Conservation (phyloP, 92 coral and sea anemone genomes). For the Palythoa grandiflora region DNA sequence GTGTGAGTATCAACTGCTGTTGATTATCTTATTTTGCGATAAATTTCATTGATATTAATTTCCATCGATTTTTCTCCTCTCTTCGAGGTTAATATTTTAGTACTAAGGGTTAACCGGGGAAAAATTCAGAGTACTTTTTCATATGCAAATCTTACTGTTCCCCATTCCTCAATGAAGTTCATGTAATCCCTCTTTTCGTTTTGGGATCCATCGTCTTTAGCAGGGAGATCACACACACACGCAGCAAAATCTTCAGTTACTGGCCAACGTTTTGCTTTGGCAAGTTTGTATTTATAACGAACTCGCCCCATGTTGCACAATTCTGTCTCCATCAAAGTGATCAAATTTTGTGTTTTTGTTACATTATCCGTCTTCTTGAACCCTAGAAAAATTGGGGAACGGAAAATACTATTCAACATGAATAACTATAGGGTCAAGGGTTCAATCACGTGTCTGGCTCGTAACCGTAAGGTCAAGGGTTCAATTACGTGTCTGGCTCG, state of each 20-base stretch:
- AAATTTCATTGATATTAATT: too few relatives aligned
- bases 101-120: too few relatives aligned
- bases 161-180: conserved; percentile 28
- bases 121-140: too few relatives aligned
- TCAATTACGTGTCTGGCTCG: too few relatives aligned
- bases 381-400: neutral
- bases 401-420: neutral
- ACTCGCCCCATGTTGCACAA: conserved; percentile 21
- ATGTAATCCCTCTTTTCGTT: conserved; percentile 4
- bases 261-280: conserved; percentile 18
- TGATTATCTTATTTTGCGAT: too few relatives aligned
- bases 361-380: neutral
- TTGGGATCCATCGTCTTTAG: conserved; percentile 4
- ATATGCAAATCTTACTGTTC: neutral
- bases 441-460: too few relatives aligned
- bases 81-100: too few relatives aligned
- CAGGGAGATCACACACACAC: conserved; percentile 25
- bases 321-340: conserved; percentile 1
- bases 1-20: too few relatives aligned
- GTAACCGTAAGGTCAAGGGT: neutral
- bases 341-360: neutral
- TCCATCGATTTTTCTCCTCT: too few relatives aligned
- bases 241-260: conserved; percentile 30
- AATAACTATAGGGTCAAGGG: neutral
- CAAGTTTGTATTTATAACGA: neutral